Conservation (phyloP, 1,140 invertebrate species). For the Aphelinus atriplicis region DNA sequence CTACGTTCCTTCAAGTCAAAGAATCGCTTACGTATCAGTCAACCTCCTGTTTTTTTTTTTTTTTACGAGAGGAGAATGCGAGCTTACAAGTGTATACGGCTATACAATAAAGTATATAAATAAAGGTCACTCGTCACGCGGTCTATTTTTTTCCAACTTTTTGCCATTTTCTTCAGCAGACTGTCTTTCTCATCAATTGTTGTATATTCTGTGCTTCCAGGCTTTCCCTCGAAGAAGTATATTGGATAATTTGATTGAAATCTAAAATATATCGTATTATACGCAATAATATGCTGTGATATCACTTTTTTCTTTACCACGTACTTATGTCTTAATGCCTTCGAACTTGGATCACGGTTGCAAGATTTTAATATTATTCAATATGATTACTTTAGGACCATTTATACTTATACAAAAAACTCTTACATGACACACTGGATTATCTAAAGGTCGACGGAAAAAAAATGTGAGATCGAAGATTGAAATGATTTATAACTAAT, state of each 20-base stretch:
- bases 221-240: neutral
- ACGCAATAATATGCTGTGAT: too few species aligned
- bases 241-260: neutral
- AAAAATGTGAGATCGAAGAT: too few species aligned
- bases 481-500: too few species aligned
- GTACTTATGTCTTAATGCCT: neutral
- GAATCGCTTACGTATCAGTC: conserved; percentile 25
- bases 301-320: too few species aligned
- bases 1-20: conserved; percentile 7
- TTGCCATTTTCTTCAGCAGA: neutral
- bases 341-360: conserved; percentile 14
- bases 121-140: conserved; percentile 19
- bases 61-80: conserved; percentile 30
- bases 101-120: conserved; percentile 38
- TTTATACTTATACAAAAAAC: too few species aligned
- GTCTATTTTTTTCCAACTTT: conserved; percentile 4
- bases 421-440: too few species aligned
- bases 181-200: too few species aligned
- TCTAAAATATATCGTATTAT: conserved; percentile 7
- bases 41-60: conserved; percentile 26
- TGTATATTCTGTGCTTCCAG: conserved; percentile 21
- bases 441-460: too few species aligned
- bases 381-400: neutral
- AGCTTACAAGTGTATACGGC: conserved; percentile 15
- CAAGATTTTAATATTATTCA: neutral